Evolutionary conservation across 1,140 invertebrate species (phyloP), one percentile per base, ranked within the genome.

Genomic region (Zaprionus capensis): DNA sequence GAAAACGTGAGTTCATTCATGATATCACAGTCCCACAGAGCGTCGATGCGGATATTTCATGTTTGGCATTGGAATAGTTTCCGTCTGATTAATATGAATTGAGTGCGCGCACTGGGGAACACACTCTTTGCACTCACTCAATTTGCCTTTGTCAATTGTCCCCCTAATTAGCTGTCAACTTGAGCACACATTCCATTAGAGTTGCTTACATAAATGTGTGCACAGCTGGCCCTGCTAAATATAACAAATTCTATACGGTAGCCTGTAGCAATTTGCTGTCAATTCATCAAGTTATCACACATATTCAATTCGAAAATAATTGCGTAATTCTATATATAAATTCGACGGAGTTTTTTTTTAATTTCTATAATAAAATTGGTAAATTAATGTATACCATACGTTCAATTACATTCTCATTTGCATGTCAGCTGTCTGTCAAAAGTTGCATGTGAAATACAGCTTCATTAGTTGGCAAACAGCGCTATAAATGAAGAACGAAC

Each of bases 21-120:
- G 61, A 59, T 66, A 64, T 65, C 73, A 61, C 56, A 41, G 62
- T 46, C 44, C 2, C 9, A 46, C 41, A 22, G 46, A 31, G 12
- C 38, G 38, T 14, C 38, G 38, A 41, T 55, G 31, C 22, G 17
- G 12, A 58, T 44, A 53, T 26, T 58, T 53, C 34, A 51, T 58
- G 73, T 53, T 46, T 76, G 53, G 36, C 38, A 6, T 46, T 17
- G 15, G 14, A 57, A 75, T 57, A 63, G n/a, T 61, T 41, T 53
- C 26, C 62, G 56, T 41, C 64, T 71, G 76, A 86, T 86, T 82
- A 78, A 82, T 74, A 87, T 80, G 74, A 67, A 86, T 82, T 80
- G 72, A 44, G 7, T 41, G 2, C 15, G 24, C 41, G 57, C 28
- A 41, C 11, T 24, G 14, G 15, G 15, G n/a, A 9, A 22, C 31